Percentiles rank a stretch among this genome's conserved stretches.
Evolutionary conservation across 2,797 vertebrate genomes (phyloP).

Genomic region (Anguilla marmorata): DNA sequence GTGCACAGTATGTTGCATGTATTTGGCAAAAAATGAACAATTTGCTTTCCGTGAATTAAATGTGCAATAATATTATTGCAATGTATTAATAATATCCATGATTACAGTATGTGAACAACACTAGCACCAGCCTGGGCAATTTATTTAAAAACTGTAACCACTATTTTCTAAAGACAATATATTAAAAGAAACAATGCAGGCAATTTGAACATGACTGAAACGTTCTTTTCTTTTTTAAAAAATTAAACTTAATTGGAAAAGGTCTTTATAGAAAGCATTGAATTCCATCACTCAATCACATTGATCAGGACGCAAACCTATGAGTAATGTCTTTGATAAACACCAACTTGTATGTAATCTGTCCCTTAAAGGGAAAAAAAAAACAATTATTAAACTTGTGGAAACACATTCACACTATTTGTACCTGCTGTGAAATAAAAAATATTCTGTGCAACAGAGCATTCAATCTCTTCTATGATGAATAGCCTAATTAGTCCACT

Average conservation of each 20-base stretch:
- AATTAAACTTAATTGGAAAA: background rate
- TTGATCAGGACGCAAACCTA: background rate
- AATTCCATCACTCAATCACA: background rate
- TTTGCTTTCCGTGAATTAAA: background rate
- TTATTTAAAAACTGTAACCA: background rate
- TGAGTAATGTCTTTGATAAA: constrained; percentile 12
- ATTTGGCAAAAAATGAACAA: background rate
- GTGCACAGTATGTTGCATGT: background rate
- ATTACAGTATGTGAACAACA: background rate
- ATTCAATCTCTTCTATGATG: constrained; percentile 45
- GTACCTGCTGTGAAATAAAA: constrained; percentile 26
- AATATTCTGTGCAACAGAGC: constrained; percentile 27
- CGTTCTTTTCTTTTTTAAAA: background rate
- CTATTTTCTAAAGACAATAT: background rate
- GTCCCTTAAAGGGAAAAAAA: constrained; percentile 10
- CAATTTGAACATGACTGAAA: background rate
- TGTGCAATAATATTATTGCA: background rate
- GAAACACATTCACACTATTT: constrained; percentile 30
- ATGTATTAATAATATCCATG: background rate
- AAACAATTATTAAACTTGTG: constrained; percentile 32
- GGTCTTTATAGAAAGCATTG: background rate
- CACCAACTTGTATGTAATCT: background rate
- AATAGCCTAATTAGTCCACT: constrained; percentile 52
- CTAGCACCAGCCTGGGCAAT: no score
- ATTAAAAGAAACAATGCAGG: background rate